Evolutionary conservation across 2,888 invertebrate species (phyloP).

Genomic region (Mycogona germanica): DNA sequence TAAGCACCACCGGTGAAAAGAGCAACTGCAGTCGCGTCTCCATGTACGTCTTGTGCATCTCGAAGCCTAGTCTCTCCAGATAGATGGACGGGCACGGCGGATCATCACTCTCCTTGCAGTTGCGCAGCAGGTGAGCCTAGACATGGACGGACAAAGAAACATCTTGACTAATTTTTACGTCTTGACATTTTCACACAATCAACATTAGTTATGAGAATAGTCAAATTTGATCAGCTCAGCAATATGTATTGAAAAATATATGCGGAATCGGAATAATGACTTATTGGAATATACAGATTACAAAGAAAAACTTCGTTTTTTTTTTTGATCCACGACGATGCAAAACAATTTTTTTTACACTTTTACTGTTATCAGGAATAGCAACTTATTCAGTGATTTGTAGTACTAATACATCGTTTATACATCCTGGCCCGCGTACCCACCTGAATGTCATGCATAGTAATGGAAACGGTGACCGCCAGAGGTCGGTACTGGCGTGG

Average conservation of each 20-base stretch:
- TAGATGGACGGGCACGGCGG: conserved; percentile 82
- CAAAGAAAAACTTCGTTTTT: background rate
- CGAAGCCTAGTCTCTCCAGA: conserved; percentile 86
- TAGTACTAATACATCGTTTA: too few species aligned
- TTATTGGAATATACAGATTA: too few species aligned
- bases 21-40: conserved; percentile 81
- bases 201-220: background rate
- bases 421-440: background rate
- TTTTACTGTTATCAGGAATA: background rate
- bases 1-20: conserved; percentile 67
- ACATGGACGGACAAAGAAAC: too few species aligned
- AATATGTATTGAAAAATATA: too few species aligned
- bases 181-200: too few species aligned
- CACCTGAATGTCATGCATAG: conserved; percentile 92
- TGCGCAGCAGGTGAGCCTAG: conserved; percentile 38
- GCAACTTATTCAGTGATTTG: too few species aligned
- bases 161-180: too few species aligned
- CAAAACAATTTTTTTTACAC: background rate
- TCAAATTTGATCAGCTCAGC: too few species aligned
- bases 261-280: too few species aligned
- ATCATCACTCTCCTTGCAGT: conserved; percentile 80
- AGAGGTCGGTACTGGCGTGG: conserved; percentile 76
- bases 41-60: conserved; percentile 86
- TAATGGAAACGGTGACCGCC: conserved; percentile 82
- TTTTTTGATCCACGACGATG: background rate